Evolutionary conservation across 2,113 vertebrate genomes (phyloP).

Genomic region (Danionella cerebrum): DNA sequence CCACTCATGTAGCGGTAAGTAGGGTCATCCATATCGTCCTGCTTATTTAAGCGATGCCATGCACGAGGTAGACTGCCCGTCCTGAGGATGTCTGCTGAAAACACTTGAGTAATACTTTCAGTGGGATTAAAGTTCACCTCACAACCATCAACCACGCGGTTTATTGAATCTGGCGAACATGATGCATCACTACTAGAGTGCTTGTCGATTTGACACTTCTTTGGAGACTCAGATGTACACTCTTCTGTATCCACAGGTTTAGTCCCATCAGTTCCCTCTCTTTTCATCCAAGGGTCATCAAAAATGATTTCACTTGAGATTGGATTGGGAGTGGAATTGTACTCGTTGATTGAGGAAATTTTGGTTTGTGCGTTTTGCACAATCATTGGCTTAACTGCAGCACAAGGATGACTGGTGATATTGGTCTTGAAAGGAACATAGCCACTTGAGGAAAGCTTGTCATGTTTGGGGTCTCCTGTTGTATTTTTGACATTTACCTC

Average conservation of each 20-base stretch:
- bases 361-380: conserved; percentile 57
- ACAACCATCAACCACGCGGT: conserved; percentile 82
- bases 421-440: conserved; percentile 78
- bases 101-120: conserved; percentile 57
- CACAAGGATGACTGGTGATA: conserved; percentile 75
- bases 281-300: conserved; percentile 92
- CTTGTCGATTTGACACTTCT: conserved; percentile 46
- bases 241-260: conserved; percentile 53
- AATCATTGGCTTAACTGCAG: conserved; percentile 70
- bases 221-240: conserved; percentile 46
- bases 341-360: conserved; percentile 47
- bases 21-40: conserved; percentile 67
- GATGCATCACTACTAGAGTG: conserved; percentile 67
- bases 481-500: conserved; percentile 57
- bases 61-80: conserved; percentile 75
- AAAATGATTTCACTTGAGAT: conserved; percentile 70
- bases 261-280: conserved; percentile 63
- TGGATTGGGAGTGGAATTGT: conserved; percentile 54
- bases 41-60: conserved; percentile 65
- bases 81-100: conserved; percentile 63
- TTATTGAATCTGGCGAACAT: conserved; percentile 70
- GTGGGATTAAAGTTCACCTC: conserved; percentile 63
- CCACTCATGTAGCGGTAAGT: conserved; percentile 35
- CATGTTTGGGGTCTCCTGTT: conserved; percentile 64
- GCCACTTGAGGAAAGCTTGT: conserved; percentile 71